phyloP scores from a whole-genome alignment of 2,113 vertebrate genomes.

The Archilochus colubris region DNA sequence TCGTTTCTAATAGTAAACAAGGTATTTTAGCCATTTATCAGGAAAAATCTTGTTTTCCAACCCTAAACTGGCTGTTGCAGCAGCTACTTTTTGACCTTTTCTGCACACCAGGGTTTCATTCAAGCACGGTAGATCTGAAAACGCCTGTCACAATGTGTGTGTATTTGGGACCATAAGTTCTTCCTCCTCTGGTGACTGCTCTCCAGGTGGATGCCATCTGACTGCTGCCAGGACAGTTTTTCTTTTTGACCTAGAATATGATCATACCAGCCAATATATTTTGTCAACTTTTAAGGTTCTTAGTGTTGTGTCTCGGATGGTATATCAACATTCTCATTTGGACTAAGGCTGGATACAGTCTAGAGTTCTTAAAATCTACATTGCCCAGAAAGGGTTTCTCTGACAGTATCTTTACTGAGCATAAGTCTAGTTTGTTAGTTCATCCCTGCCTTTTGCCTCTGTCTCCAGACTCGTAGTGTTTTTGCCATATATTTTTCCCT shows the following conservation, averaged over 20 bases:
- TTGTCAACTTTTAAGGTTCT: not conserved
- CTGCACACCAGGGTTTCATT: not conserved
- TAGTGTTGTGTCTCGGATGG: not conserved
- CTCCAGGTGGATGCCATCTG: not conserved
- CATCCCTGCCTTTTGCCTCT: not conserved
- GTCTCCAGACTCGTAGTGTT: not conserved
- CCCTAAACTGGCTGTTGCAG: not conserved
- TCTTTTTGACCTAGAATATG: not conserved
- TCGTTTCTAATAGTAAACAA: not conserved
- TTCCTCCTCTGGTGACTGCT: not conserved
- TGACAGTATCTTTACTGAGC: not conserved
- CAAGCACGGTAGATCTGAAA: not conserved
- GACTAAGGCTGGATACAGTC: not conserved
- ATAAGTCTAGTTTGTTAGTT: not conserved
- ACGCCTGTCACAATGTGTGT: not conserved
- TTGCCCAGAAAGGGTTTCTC: not conserved
- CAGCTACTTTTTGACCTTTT: not conserved
- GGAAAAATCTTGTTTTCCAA: not conserved
- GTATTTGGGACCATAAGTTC: not conserved
- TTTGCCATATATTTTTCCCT: not conserved
- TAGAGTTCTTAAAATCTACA: not conserved
- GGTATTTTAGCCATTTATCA: not conserved
- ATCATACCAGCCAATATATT: not conserved
- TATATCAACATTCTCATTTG: not conserved
- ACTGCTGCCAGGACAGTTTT: not conserved